These are phyloP conservation scores for Ambastaia sidthimunki DNA, from an alignment of 2,797 vertebrate genomes.

Conservation along the genomic window DNA sequence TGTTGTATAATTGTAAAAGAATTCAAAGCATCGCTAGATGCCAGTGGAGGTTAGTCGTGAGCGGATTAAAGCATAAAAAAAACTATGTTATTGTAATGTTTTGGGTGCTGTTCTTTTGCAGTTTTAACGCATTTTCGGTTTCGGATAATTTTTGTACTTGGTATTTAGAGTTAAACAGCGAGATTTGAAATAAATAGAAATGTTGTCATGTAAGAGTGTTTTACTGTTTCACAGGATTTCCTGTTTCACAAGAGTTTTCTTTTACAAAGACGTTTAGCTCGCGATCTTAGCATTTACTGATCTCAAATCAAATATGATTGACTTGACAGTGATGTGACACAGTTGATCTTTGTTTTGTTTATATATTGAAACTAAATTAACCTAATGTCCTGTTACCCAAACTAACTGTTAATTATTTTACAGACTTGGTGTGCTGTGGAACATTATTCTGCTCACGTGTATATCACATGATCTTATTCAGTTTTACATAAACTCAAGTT, in stretches of 20 bases:
- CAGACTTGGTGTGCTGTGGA: neutral
- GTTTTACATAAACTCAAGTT: neutral
- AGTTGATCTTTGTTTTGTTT: neutral
- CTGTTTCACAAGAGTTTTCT: neutral
- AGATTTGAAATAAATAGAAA: too few relatives aligned
- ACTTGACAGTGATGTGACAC: neutral
- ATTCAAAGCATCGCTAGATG: neutral
- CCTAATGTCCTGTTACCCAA: neutral
- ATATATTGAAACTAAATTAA: neutral
- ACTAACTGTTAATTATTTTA: too few relatives aligned
- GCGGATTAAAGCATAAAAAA: too few relatives aligned
- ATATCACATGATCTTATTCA: neutral
- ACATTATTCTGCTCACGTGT: neutral
- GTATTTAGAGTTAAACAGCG: neutral
- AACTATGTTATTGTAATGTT: neutral
- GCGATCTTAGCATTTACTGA: slow-evolving; percentile 1
- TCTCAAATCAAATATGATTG: neutral
- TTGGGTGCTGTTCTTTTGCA: neutral
- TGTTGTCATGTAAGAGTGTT: neutral
- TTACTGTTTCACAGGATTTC: neutral
- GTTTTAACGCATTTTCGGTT: neutral
- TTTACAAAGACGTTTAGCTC: neutral
- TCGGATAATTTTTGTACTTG: neutral
- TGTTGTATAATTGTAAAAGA: neutral
- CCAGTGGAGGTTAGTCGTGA: neutral